Evolutionary conservation across 1,140 invertebrate species (phyloP), one percentile per base, ranked within the genome.

Genomic region (Papilio aristodemus): DNA sequence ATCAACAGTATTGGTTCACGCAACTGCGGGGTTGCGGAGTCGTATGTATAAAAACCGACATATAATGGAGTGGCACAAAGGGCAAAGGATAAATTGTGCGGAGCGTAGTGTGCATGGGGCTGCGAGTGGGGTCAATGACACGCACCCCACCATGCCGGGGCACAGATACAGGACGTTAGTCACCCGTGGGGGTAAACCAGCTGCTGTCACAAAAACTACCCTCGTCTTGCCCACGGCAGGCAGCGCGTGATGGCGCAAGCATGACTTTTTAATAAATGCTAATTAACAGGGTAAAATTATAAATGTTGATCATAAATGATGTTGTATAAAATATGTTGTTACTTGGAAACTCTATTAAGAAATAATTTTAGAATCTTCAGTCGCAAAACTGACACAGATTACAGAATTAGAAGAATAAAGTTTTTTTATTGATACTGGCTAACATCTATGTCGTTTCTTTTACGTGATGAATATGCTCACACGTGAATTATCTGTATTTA

Each of bases 191-290:
- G 86, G 83, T 80, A 46, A 66, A 84, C 86, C 89, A 91, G 89
- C 89, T 91, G 87, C 87, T 85, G 78, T 76, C 76, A 78, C 83
- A 85, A 87, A 90, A 89, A 89, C 86, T 81, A 86, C 87, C 88
- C 88, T 77, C 73, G 70, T 62, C 71, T 72, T 64, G 68, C 71
- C 46, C 22, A 22, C 46, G 6, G 66, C 57, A n/a, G 25, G 66
- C 54, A 69, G 75, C 78, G 81, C 77, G 80, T 83, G 80, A 76
- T 69, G 68, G 64, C 77, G 78, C 78, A 77, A 80, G 70, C 72
- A 74, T 72, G 71, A 43, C 75, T 79, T 74, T 81, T 81, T 84
- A 80, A 69, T 77, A 77, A 74, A 77, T 70, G 73, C 68, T 81
- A 84, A 86, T 83, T 80, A 79, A 72, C 63, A 66, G 68, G 72